Conservation (phyloP, 2,888 invertebrate species). For the Urechis unicinctus region DNA sequence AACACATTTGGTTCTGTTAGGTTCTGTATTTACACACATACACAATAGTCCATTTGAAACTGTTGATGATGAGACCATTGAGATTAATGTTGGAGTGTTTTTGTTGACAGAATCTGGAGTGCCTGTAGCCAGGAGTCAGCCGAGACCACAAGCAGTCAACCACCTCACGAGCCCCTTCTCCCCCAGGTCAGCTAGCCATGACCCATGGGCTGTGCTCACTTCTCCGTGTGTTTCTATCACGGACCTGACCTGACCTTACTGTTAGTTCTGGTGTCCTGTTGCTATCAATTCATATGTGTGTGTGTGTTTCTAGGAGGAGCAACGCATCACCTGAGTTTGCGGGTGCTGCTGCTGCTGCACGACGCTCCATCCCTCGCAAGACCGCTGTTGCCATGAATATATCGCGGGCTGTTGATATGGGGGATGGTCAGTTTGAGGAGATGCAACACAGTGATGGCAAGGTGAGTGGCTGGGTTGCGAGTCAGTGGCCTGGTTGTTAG, state of each 20-base stretch:
- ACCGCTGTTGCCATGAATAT: conserved; percentile 8
- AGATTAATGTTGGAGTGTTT: no score
- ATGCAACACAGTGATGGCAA: conserved; percentile 42
- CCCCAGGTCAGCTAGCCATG: background rate
- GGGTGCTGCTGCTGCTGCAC: no score
- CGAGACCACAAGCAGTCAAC: no score
- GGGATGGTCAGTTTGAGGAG: conserved; percentile 38
- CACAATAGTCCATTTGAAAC: no score
- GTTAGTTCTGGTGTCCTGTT: background rate
- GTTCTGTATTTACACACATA: no score
- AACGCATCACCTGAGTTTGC: no score
- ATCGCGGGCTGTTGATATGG: conserved; percentile 31
- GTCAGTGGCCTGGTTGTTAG: no score
- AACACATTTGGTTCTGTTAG: no score
- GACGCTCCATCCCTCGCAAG: conserved; percentile 10
- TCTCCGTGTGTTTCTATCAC: background rate
- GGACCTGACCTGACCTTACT: background rate
- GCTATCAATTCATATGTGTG: background rate
- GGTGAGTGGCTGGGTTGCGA: conserved; percentile 23
- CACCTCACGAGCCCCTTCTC: background rate
- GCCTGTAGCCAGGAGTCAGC: no score
- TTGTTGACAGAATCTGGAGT: no score
- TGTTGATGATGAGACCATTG: no score
- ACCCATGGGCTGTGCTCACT: background rate
- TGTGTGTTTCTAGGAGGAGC: no score